These are phyloP conservation scores for Scaptomyza parva DNA, from an alignment of 2,888 invertebrate species.

Conservation along the genomic window DNA sequence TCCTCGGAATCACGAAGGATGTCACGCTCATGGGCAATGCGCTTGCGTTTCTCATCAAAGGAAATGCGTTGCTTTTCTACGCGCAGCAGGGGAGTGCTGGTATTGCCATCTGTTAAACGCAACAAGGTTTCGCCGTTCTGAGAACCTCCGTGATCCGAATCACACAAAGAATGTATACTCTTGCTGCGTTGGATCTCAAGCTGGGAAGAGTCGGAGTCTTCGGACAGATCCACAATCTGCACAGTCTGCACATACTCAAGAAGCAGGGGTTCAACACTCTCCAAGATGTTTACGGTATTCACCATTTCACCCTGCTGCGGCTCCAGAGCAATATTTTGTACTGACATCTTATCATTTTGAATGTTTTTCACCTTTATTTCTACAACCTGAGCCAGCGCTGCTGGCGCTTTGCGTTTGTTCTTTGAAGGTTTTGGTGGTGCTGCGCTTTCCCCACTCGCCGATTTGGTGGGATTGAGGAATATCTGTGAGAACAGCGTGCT, in stretches of 20 bases:
- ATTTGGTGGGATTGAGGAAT: constrained; percentile 85
- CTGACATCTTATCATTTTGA: constrained; percentile 87
- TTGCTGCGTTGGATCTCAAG: constrained; percentile 69
- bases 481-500: constrained; percentile 90
- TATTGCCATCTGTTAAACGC: constrained; percentile 63
- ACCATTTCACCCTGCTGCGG: constrained; percentile 84
- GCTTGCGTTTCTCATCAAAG: constrained; percentile 84
- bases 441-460: constrained; percentile 6
- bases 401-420: constrained; percentile 77
- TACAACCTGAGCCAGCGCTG: constrained; percentile 86
- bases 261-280: constrained; percentile 86
- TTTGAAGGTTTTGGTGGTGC: constrained; percentile 52
- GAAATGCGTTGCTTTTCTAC: constrained; percentile 84
- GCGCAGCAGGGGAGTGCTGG: constrained; percentile 79
- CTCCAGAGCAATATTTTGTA: constrained; percentile 80
- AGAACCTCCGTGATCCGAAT: constrained; percentile 51
- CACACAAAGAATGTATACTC: constrained; percentile 75
- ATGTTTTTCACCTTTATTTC: constrained; percentile 90
- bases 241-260: constrained; percentile 87
- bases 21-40: constrained; percentile 84
- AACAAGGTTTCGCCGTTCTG: constrained; percentile 62
- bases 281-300: constrained; percentile 86
- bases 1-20: constrained; percentile 84
- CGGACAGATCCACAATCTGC: constrained; percentile 86
- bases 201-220: constrained; percentile 85